phyloP scores from a whole-genome alignment of 2,888 invertebrate genomes.

The Euphydryas editha region DNA sequence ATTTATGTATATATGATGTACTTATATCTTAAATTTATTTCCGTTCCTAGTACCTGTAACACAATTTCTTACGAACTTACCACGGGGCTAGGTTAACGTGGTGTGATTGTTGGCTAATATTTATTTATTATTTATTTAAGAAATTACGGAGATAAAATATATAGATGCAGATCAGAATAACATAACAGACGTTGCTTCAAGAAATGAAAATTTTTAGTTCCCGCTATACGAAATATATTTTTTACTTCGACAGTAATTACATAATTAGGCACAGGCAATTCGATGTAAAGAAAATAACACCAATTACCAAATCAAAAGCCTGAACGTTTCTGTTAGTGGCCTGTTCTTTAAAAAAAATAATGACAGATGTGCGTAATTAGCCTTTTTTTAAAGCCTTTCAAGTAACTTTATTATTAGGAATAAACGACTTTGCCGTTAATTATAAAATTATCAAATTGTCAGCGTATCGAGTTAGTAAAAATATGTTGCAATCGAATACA shows the following conservation, averaged over 20 bases:
- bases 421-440: conserved; percentile 18
- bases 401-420: conserved; percentile 29
- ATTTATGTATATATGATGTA: too few relatives aligned
- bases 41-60: too few relatives aligned
- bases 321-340: conserved; percentile 37
- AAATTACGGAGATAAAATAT: too few relatives aligned
- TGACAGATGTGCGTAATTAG: conserved; percentile 45
- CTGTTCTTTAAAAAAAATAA: conserved; percentile 34
- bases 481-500: not conserved
- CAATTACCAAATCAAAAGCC: conserved; percentile 47
- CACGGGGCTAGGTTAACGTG: too few relatives aligned
- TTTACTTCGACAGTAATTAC: conserved; percentile 45
- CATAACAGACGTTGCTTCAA: not conserved
- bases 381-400: conserved; percentile 20
- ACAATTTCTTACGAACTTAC: too few relatives aligned
- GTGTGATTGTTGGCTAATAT: too few relatives aligned
- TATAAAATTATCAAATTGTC: conserved; percentile 38
- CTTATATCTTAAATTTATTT: too few relatives aligned
- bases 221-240: conserved; percentile 19
- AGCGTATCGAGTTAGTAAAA: not conserved
- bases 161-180: too few relatives aligned
- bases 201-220: conserved; percentile 26
- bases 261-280: conserved; percentile 49
- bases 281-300: conserved; percentile 50
- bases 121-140: too few relatives aligned